Evolutionary conservation across 2,797 vertebrate species (phyloP), one percentile per base, ranked within the genome.

Genomic region (Halcyon badia): DNA sequence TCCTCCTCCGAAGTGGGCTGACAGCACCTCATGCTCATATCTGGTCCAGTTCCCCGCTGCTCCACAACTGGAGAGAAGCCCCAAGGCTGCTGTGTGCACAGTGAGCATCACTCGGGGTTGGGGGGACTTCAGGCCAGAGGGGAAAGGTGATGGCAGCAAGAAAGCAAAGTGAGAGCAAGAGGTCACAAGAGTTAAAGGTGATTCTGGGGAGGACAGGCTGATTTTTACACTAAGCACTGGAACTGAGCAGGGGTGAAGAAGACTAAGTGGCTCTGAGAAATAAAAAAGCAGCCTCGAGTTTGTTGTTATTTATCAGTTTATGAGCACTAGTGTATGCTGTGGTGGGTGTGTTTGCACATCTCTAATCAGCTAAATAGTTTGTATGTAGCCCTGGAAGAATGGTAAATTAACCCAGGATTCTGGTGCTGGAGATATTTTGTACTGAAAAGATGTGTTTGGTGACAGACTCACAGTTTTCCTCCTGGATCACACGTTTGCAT

Each of bases 401-500:
- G 75, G 86, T 30, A 89, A 96, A 94, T 95, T 89, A 96, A 95
- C 90, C 94, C 90, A 44, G 93, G 87, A 87, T 91, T 83, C 78
- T 92, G 90, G 41, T 73, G 78, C 52, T 80, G 68, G 68, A 77
- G 71, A 92, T 54, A 61, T 83, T 93, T 92, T 80, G 73, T 95
- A 51, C 71, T 62, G 64, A 93, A 90, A 94, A 51, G 93, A 93
- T 71, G 58, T 5, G 1, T 85, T 90, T 90, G 70, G 83, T 93
- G 90, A 88, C 94, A 96, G 78, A 39, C 46, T 65, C 61, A 48
- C 78, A 92, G 90, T 90, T 70, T 90, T 60, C 13, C 83, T 95
- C 95, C 95, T 96, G 95, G 89, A 95, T 95, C 83, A 16, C 64
- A 62, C 69, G 68, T 87, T 96, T 71, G 68, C 89, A 94, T 94